Base-by-base conservation (phyloP, 2,888 invertebrate genomes). In the Pheosia tremula region DNA sequence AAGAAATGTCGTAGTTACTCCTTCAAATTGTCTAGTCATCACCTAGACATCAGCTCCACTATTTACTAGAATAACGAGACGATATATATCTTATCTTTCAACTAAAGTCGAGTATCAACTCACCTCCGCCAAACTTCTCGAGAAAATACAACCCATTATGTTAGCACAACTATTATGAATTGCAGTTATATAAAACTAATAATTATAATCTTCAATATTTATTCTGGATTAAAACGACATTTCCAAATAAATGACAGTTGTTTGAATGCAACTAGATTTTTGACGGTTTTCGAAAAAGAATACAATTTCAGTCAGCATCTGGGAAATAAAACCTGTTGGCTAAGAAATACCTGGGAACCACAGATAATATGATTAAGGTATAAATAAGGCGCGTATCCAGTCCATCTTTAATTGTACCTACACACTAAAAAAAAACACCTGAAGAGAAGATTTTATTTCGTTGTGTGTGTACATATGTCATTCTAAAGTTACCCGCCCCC, bases 201-300 rank as follows among this genome's bases (percentile, higher is more conserved):
- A 80, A 77, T 79, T 81, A 77, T 79, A 80, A 83, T 82, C 82
- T 82, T 75, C 73, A 79, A 81, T 82, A 86, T 85, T 85, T 82
- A 81, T 83, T 78, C 67, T 75, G 71, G 78, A 84, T 78, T 87
- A 90, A 88, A 90, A 84, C 86, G 81, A 84, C 92, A 93, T 91
- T 77, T 89, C 89, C 81, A 87, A 91, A 89, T 85, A 79, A 75
- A 60, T 85, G 90, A 88, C 88, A 90, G 75, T 67, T 78, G 81
- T 87, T 90, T 87, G 83, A 88, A 91, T 83, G 78, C 86, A 83
- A 84, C 89, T 91, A 90, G 91, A 91, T 89, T 86, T 77, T 67
- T 86, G 87, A 86, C 82, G 78, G 74, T 75, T 86, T 87, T 86
- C 79, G 77, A 84, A 85, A 76, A 69, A 69, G 43, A 69, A 66